Evolutionary conservation across 1,140 invertebrate species (phyloP).

Genomic region (Pomacea maculata): DNA sequence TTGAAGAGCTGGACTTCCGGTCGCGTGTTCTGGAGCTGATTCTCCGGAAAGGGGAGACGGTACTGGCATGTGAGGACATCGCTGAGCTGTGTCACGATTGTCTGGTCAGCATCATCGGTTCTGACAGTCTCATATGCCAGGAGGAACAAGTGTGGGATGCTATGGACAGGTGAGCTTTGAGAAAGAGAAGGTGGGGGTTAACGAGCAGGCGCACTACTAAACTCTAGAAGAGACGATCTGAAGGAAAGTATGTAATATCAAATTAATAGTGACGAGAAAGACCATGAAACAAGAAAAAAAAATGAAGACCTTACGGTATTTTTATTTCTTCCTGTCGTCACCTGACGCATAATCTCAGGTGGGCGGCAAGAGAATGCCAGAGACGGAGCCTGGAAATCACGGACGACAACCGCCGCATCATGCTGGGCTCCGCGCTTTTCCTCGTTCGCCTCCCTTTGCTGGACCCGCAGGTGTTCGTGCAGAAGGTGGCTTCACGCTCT

Average conservation of each 20-base stretch:
- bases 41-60: constrained; percentile 22
- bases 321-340: no score
- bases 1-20: constrained; percentile 21
- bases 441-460: constrained; percentile 15
- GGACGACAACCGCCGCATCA: constrained; percentile 21
- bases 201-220: no score
- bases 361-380: constrained; percentile 19
- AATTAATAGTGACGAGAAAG: neutral
- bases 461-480: constrained; percentile 10
- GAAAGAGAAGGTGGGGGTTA: no score
- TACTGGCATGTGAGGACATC: constrained; percentile 16
- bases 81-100: constrained; percentile 21
- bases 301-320: neutral
- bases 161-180: neutral
- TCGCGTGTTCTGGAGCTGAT: constrained; percentile 19
- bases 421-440: constrained; percentile 17
- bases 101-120: constrained; percentile 2
- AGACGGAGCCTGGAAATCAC: constrained; percentile 14
- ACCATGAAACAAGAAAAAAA: neutral
- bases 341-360: neutral
- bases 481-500: constrained; percentile 8
- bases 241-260: no score
- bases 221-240: no score
- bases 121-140: constrained; percentile 22
- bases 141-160: constrained; percentile 20